Evolutionary conservation across 2,113 vertebrate genomes (phyloP).

Genomic region (Geococcyx californianus): DNA sequence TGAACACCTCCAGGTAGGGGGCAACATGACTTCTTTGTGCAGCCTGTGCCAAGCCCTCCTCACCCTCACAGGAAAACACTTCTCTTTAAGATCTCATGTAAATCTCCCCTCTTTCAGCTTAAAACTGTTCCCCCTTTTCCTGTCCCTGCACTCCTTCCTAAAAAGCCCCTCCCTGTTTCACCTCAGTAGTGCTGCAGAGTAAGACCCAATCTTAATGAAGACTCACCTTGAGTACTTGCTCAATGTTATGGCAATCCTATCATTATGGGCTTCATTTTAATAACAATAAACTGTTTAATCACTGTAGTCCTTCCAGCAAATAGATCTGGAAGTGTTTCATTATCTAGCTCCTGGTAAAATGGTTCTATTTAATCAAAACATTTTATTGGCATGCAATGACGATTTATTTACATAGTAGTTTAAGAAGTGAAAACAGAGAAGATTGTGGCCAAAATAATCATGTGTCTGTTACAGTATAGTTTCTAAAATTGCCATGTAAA

Average conservation of each 20-base stretch:
- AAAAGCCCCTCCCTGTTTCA: background rate
- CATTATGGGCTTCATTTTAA: background rate
- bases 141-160: too few relatives aligned
- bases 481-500: constrained; percentile 18
- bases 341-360: background rate
- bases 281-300: constrained; percentile 4
- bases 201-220: background rate
- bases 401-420: constrained; percentile 30
- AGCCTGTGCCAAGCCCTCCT: too few relatives aligned
- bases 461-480: background rate
- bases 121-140: too few relatives aligned
- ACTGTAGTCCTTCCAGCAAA: background rate
- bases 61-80: too few relatives aligned
- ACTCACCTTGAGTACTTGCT: constrained; percentile 1
- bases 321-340: constrained; percentile 13
- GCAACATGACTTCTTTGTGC: too few relatives aligned
- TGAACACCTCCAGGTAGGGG: too few relatives aligned
- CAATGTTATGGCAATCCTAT: background rate
- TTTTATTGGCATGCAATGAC: background rate
- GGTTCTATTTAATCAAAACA: constrained; percentile 33
- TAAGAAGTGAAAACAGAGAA: constrained; percentile 18
- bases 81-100: too few relatives aligned
- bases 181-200: background rate
- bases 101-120: too few relatives aligned
- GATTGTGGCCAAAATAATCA: constrained; percentile 23